Percentiles rank a stretch among this genome's conserved stretches.
These are phyloP conservation scores for Epizoanthus scotinus DNA, from an alignment of 92 coral and sea anemone genomes.

Conservation along the genomic window DNA sequence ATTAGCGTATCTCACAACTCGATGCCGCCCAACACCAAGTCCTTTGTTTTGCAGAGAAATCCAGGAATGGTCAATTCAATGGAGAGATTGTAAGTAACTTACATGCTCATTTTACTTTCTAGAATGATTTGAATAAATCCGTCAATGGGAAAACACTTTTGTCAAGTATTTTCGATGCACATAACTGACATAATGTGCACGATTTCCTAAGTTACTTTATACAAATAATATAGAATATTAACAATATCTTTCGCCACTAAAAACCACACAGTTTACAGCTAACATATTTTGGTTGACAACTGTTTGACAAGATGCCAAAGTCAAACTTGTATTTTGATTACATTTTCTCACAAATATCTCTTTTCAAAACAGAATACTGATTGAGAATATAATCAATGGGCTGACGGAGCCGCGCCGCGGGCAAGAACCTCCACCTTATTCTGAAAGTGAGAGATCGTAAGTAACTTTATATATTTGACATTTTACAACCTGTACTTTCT, in stretches of 20 bases:
- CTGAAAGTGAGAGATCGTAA: background rate
- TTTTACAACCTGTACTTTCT: background rate
- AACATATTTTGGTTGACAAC: too few relatives aligned
- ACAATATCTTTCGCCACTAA: too few relatives aligned
- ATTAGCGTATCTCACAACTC: background rate
- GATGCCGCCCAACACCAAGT: background rate
- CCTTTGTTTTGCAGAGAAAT: constrained; percentile 5
- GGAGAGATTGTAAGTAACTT: background rate
- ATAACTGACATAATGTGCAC: too few relatives aligned
- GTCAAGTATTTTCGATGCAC: background rate
- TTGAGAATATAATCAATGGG: background rate
- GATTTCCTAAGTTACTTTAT: too few relatives aligned
- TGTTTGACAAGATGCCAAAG: background rate
- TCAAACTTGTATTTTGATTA: background rate
- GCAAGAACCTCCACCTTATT: background rate
- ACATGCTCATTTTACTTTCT: background rate
- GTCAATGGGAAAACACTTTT: background rate
- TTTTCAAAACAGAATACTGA: background rate
- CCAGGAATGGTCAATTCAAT: background rate
- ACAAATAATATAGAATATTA: too few relatives aligned
- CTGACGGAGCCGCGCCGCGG: background rate
- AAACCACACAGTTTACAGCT: too few relatives aligned
- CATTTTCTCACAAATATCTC: background rate
- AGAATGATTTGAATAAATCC: background rate
- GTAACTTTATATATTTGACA: background rate